Evolutionary conservation across 1,140 invertebrate species (phyloP).

Genomic region (Lepidurus couesii): DNA sequence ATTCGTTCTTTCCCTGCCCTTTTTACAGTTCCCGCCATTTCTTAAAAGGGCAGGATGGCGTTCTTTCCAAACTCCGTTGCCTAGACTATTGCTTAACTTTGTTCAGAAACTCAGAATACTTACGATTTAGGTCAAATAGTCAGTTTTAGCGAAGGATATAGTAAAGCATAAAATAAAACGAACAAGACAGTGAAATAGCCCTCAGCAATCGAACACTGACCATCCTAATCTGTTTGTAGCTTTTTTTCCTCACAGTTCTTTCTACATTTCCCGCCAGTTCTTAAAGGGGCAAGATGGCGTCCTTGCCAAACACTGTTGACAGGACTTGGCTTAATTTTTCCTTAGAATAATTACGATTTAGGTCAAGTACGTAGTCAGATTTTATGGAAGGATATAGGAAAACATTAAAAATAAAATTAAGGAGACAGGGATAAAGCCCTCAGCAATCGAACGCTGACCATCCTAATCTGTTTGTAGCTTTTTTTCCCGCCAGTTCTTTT

Average conservation of each 20-base stretch:
- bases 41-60: not conserved
- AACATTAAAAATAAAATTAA: not conserved
- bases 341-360: not conserved
- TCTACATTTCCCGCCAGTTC: too few relatives aligned
- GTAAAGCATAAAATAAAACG: not conserved
- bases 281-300: not conserved
- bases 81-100: not conserved
- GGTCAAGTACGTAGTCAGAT: not conserved
- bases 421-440: not conserved
- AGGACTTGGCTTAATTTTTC: not conserved
- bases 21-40: not conserved
- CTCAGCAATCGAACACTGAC: not conserved
- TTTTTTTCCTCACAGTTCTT: too few relatives aligned
- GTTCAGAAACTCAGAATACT: not conserved
- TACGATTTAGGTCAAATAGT: not conserved
- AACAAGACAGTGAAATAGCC: not conserved
- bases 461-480: not conserved
- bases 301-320: constrained; percentile 5
- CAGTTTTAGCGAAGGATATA: not conserved
- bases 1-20: not conserved
- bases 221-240: not conserved
- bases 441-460: constrained; percentile 10
- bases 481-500: too few relatives aligned
- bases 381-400: not conserved
- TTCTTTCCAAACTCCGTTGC: constrained; percentile 1